Conservation (phyloP, 2,113 vertebrate genomes). For the chimpanzee (Pan troglodytes) region NHGRI_mPanTro3-v2.1_pri NC_072415.2:35933501-35934000, state of each 20-base stretch:
- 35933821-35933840: background rate
- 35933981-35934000: background rate
- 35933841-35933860: background rate
- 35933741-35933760: background rate
- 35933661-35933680: background rate
- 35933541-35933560: background rate
- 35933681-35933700: background rate
- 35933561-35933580: background rate
- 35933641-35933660: background rate
- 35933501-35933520: background rate
- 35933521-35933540: background rate
- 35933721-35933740: slow-evolving; percentile 28
- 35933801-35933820: background rate
- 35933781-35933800: background rate
- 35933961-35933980: background rate
- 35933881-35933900: background rate
- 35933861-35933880: background rate
- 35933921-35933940: background rate
- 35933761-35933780: background rate
- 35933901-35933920: background rate
- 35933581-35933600: background rate
- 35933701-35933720: background rate
- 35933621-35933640: background rate
- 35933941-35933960: background rate
- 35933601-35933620: background rate